Conservation (phyloP, 2,888 invertebrate species). For the Trilocha varians region DNA sequence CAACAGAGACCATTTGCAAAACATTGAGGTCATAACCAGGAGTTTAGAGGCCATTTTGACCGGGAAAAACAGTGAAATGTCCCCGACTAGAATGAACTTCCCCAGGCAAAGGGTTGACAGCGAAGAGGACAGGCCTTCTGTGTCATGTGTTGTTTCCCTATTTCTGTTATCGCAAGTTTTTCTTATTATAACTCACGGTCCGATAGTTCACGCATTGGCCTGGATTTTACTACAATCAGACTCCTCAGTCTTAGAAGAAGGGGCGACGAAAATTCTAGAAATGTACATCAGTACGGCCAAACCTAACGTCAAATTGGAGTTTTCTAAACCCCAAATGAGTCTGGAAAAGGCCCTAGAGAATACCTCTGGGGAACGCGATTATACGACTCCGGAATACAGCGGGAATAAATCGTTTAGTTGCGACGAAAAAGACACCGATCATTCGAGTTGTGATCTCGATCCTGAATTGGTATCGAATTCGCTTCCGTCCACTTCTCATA, state of each 20-base stretch:
- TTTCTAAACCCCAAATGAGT: conserved; percentile 81
- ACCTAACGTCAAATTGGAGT: conserved; percentile 73
- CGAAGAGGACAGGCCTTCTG: conserved; percentile 79
- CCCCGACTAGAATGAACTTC: conserved; percentile 50
- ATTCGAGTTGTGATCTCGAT: conserved; percentile 66
- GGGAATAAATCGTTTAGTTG: conserved; percentile 52
- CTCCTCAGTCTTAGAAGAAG: conserved; percentile 78
- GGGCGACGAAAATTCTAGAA: conserved; percentile 78
- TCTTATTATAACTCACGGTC: conserved; percentile 91
- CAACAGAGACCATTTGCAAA: conserved; percentile 59
- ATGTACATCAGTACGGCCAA: conserved; percentile 75
- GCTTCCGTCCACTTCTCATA: conserved; percentile 67
- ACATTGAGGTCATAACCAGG: conserved; percentile 75
- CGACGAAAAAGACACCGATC: conserved; percentile 49
- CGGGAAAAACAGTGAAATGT: conserved; percentile 68
- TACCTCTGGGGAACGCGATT: conserved; percentile 57
- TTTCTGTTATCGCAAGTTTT: conserved; percentile 96
- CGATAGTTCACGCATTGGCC: conserved; percentile 91
- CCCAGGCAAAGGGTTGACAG: conserved; percentile 51
- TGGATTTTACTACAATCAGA: conserved; percentile 93
- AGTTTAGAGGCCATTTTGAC: conserved; percentile 77
- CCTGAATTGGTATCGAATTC: conserved; percentile 65
- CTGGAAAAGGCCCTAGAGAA: conserved; percentile 82
- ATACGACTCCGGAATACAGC: conserved; percentile 57
- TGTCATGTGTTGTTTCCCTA: conserved; percentile 91